These are phyloP conservation scores for Apoda limacodes DNA, from an alignment of 2,888 invertebrate genomes.

Conservation along the genomic window DNA sequence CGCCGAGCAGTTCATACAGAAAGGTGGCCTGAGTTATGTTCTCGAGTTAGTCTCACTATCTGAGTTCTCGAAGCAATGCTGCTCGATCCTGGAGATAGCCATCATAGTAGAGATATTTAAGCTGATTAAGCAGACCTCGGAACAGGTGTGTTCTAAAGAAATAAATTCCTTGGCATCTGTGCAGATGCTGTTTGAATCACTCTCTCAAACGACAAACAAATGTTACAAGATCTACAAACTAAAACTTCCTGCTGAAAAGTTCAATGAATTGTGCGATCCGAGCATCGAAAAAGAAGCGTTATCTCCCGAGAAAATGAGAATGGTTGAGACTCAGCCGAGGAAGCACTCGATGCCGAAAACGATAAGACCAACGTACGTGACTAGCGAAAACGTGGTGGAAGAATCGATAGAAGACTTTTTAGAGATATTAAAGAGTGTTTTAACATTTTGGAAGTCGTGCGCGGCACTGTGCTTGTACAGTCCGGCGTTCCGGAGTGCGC, in stretches of 20 bases:
- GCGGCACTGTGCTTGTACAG: constrained; percentile 65
- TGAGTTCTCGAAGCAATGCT: constrained; percentile 70
- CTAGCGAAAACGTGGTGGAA: constrained; percentile 23
- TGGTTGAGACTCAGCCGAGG: constrained; percentile 17
- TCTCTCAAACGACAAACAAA: constrained; percentile 44
- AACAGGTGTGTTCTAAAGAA: constrained; percentile 38
- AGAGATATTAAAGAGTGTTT: constrained; percentile 46
- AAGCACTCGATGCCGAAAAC: constrained; percentile 26
- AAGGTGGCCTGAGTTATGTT: constrained; percentile 68
- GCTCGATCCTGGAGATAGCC: constrained; percentile 70
- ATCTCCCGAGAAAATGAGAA: constrained; percentile 10
- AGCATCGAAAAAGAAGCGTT: constrained; percentile 32
- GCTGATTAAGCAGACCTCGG: constrained; percentile 41
- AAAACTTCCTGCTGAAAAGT: constrained; percentile 38
- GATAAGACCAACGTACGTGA: constrained; percentile 23
- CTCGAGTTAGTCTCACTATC: constrained; percentile 62
- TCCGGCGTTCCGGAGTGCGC: constrained; percentile 59
- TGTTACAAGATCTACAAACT: constrained; percentile 43
- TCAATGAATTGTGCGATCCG: constrained; percentile 38
- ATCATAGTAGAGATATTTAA: constrained; percentile 71
- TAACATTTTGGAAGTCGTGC: constrained; percentile 64
- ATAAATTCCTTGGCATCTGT: constrained; percentile 49
- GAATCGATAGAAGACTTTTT: constrained; percentile 34
- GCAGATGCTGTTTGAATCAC: constrained; percentile 52
- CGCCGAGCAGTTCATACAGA: constrained; percentile 70